These are phyloP conservation scores for Oegoconia quadripuncta DNA, from an alignment of 2,888 invertebrate genomes.

Conservation along the genomic window DNA sequence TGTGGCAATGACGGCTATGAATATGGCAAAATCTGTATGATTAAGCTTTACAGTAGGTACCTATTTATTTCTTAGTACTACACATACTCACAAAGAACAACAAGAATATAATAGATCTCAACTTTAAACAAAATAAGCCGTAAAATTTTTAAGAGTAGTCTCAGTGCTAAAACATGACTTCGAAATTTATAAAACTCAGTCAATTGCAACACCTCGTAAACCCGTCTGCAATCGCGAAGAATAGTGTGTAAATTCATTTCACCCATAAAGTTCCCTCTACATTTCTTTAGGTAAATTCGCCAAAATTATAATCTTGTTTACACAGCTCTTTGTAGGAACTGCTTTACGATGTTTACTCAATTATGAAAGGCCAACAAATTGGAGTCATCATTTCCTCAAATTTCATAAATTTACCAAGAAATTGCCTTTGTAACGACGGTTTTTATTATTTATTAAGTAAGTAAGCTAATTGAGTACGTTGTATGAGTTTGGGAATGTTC, in stretches of 20 bases:
- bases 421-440: constrained; percentile 19
- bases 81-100: no score
- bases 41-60: no score
- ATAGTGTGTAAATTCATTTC: constrained; percentile 23
- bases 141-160: not conserved
- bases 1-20: no score
- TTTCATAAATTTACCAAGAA: constrained; percentile 23
- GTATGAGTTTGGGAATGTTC: not conserved
- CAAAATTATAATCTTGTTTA: constrained; percentile 41
- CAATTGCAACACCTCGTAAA: constrained; percentile 8
- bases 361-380: constrained; percentile 35
- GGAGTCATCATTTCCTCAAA: constrained; percentile 30
- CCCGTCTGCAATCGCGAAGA: constrained; percentile 19
- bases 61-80: no score
- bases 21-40: no score
- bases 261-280: constrained; percentile 15
- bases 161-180: not conserved
- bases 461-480: constrained; percentile 8
- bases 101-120: no score
- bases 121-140: not conserved
- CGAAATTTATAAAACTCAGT: constrained; percentile 2
- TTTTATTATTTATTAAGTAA: constrained; percentile 14
- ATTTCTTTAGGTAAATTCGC: constrained; percentile 18
- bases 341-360: constrained; percentile 35
- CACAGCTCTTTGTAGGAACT: constrained; percentile 32